Conservation (phyloP, 2,888 invertebrate species). For the Brenthis hecate region DNA sequence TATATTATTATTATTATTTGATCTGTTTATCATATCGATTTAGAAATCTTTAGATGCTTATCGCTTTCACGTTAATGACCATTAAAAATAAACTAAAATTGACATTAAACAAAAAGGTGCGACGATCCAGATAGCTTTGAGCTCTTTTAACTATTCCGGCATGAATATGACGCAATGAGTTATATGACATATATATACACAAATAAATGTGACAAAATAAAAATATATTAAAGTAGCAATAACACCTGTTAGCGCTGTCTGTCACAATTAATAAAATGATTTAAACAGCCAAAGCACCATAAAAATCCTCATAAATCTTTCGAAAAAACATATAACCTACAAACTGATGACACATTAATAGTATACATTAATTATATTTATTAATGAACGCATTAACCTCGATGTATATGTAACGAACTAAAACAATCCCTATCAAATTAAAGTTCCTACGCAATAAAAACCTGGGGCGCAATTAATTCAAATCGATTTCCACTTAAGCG, state of each 20-base stretch:
- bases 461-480: slow-evolving; percentile 71
- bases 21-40: slow-evolving; percentile 17
- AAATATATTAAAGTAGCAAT: slow-evolving; percentile 3
- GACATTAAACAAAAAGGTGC: slow-evolving; percentile 17
- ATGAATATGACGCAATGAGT: slow-evolving; percentile 7
- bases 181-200: slow-evolving; percentile 6
- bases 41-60: slow-evolving; percentile 3
- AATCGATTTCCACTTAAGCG: slow-evolving; percentile 78
- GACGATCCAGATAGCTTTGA: slow-evolving; percentile 1
- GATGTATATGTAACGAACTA: slow-evolving; percentile 47
- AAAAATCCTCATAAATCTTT: slow-evolving; percentile 24
- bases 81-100: slow-evolving; percentile 11
- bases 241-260: slow-evolving; percentile 24
- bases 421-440: slow-evolving; percentile 70
- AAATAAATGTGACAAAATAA: slow-evolving; percentile 18
- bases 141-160: slow-evolving; percentile 16
- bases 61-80: slow-evolving; percentile 4
- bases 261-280: slow-evolving; percentile 26
- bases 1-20: background rate
- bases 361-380: slow-evolving; percentile 28
- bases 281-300: slow-evolving; percentile 12
- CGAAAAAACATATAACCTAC: slow-evolving; percentile 14
- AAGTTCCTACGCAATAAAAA: slow-evolving; percentile 68
- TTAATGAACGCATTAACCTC: slow-evolving; percentile 32
- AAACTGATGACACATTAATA: slow-evolving; percentile 22